Evolutionary conservation across 2,797 vertebrate genomes (phyloP).

Genomic region (Dipus sagitta): DNA sequence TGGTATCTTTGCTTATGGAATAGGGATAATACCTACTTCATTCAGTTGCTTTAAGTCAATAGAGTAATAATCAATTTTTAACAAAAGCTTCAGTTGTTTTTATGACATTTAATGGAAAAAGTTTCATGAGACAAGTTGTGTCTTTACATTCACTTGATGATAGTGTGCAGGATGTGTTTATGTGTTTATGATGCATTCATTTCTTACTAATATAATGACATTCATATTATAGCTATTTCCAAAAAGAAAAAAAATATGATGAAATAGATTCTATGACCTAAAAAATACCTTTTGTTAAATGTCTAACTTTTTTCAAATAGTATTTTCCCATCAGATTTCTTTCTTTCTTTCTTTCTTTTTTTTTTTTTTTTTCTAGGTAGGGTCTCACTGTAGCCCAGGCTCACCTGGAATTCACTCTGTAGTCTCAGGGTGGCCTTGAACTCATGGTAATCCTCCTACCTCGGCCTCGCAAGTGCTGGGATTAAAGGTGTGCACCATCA

Average conservation of each 20-base stretch:
- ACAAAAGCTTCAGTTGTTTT: slow-evolving; percentile 24
- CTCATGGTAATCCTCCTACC: too few species aligned
- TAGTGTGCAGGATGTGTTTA: not conserved
- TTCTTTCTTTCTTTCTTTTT: too few species aligned
- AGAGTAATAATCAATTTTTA: slow-evolving; percentile 27
- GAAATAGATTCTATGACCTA: slow-evolving; percentile 37
- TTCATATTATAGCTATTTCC: slow-evolving; percentile 40
- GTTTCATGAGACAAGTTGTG: not conserved
- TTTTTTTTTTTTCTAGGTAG: too few species aligned
- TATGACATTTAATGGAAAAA: slow-evolving; percentile 49
- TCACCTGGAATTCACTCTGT: too few species aligned
- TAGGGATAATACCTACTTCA: not conserved
- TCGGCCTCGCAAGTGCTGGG: too few species aligned
- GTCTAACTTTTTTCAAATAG: slow-evolving; percentile 7
- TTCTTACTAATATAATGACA: slow-evolving; percentile 24
- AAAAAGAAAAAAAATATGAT: not conserved
- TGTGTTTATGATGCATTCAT: not conserved
- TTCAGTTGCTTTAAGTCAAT: slow-evolving; percentile 28
- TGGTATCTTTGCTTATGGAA: not conserved
- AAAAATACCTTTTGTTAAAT: slow-evolving; percentile 23
- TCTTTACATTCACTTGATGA: slow-evolving; percentile 47
- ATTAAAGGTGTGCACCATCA: not conserved
- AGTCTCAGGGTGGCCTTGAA: too few species aligned
- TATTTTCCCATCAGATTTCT: slow-evolving; percentile 44
- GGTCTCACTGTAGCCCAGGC: too few species aligned